Evolutionary conservation across 2,888 invertebrate species (phyloP), one percentile per base, ranked within the genome.

Genomic region (Willowsia nigromaculata): DNA sequence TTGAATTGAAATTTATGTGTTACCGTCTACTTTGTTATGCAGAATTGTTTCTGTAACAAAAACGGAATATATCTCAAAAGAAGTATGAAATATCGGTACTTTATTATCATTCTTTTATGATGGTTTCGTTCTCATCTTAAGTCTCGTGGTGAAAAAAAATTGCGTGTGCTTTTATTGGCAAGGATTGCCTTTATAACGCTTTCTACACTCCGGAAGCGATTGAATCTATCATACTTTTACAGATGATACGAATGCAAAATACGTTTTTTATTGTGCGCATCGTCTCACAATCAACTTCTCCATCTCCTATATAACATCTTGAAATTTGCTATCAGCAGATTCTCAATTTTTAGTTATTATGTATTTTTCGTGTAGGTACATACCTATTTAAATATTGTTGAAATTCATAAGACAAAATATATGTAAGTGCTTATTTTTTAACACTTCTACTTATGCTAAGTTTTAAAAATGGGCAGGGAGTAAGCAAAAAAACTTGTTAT

Each of bases 201-300:
- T 88, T 88, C 88, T 88, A 88, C 88, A 83, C 88, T 88, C 88
- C 88, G 88, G 88, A 88, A 88, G 83, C 68, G 83, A 83, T 88
- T 87, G 87, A 82, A 87, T 88, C 88, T 83, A 18, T 37, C n/a
- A 18, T 1, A 71, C 9, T 43, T 13, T 68, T 83, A 78, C 56
- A 9, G 30, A 7, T 71, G 50, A 62, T 59, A 25, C 59, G 56
- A 56, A 56, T 59, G 4, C 4, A 27, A 59, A 59, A 25, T 59
- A 15, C 5, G 25, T 6, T 59, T 7, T 9, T 59, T 13, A 22
- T 1, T 27, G 22, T 15, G 59, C 2, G 22, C 59, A 59, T 27
- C 59, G 6, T 59, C 59, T 50, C 15, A 11, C 3, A 15, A 50
- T 15, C 50, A 50, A 50, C 50, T 11, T 50, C 15, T 50, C 50